Conservation (phyloP, 2,888 invertebrate species). For the Diploptera punctata region DNA sequence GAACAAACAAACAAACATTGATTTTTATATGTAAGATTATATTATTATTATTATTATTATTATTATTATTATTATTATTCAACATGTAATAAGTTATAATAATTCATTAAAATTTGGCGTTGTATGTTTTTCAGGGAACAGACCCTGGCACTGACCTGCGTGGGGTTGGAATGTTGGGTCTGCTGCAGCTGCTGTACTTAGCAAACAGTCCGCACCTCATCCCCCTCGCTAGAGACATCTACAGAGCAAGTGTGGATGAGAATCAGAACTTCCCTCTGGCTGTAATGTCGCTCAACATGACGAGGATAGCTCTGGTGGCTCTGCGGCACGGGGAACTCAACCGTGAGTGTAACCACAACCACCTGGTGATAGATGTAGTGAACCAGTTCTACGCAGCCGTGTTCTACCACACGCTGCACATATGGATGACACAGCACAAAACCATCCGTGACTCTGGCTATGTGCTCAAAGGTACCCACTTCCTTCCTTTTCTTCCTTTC, state of each 20-base stretch:
- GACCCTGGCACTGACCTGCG: constrained; percentile 62
- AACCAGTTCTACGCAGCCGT: constrained; percentile 57
- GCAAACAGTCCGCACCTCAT: constrained; percentile 50
- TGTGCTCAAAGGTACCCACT: constrained; percentile 57
- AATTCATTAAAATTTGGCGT: too few species aligned
- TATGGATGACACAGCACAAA: constrained; percentile 58
- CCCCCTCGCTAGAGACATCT: constrained; percentile 54
- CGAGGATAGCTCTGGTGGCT: constrained; percentile 58
- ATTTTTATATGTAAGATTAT: too few species aligned
- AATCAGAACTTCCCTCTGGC: constrained; percentile 61
- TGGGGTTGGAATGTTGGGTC: constrained; percentile 59
- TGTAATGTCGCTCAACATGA: constrained; percentile 61
- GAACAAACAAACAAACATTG: too few species aligned
- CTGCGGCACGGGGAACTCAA: constrained; percentile 58
- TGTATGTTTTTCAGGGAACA: constrained; percentile 52
- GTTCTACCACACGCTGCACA: constrained; percentile 54
- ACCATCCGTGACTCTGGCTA: constrained; percentile 59
- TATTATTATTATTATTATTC: too few species aligned
- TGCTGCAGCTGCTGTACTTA: constrained; percentile 58
- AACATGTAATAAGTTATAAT: too few species aligned
- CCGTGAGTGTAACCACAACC: constrained; percentile 55
- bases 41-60: too few species aligned
- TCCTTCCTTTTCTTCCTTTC: too few species aligned
- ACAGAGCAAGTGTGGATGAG: constrained; percentile 55
- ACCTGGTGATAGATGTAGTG: constrained; percentile 53